Evolutionary conservation across 2,888 invertebrate species (phyloP), one percentile per base, ranked within the genome.

Genomic region (Steromphala cineraria): DNA sequence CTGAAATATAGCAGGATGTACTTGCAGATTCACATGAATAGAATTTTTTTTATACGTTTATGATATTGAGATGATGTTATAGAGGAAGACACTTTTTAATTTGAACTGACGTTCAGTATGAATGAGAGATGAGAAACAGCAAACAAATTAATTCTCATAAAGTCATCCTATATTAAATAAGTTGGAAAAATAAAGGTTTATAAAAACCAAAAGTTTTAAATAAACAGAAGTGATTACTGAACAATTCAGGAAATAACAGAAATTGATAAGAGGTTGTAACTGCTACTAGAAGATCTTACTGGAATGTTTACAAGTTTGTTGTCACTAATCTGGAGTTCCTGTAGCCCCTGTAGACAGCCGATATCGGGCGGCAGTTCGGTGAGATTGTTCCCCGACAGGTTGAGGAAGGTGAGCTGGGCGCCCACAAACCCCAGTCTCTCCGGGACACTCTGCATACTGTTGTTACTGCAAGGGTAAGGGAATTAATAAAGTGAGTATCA

Each of bases 391-490:
- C 85, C 79, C 17, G 89, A 84, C 67, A 89, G 83, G 75, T 89
- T 88, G 0, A 89, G 86, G 4, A 81, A 83, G 3, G 86, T 88
- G 53, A 89, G 84, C 78, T 89, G 89, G 36, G 88, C 78, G 19
- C 89, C 89, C 36, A 88, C 81, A 86, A 85, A 89, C 1, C 89
- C 88, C 17, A 89, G 84, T 53, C 89, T 81, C 46, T 85, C 81
- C 15, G 89, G 89, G 53, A 87, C 87, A 10, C 83, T 77, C 52
- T 80, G 67, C 79, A 89, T 82, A 7, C 86, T 82, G 15, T 80
- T 83, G 71, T 83, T 82, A 77, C 89, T 89, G 81, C 17, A 84
- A 82, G 17, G 8, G 8, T 1, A 46, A 46, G 7, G 46, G 36
- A 7, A 36, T 4, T 36, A 36, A 36, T 7, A 36, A 36, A 36